phyloP scores from a whole-genome alignment of 1,140 invertebrate genomes.

The Eueides isabella region DNA sequence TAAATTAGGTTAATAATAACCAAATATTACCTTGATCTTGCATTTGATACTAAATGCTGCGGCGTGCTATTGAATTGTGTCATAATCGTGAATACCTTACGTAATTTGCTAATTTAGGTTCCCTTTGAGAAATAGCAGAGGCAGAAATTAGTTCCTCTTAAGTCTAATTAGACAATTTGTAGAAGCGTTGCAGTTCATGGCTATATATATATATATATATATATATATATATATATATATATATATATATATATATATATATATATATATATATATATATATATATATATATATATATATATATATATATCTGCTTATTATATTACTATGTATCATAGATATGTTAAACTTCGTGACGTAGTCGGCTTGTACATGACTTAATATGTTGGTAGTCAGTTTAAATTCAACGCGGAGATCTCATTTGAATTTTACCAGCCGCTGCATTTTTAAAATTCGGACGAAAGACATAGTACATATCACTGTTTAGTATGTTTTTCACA shows the following conservation, averaged over 20 bases:
- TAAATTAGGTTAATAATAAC: not conserved
- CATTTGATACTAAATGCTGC: not conserved
- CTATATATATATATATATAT: no score
- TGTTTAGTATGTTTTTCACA: no score
- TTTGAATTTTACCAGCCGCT: no score
- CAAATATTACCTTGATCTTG: conserved; percentile 1
- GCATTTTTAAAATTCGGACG: no score
- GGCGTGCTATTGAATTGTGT: conserved; percentile 1
- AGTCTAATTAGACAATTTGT: not conserved
- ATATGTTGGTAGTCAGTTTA: not conserved
- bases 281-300: not conserved
- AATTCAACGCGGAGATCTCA: no score
- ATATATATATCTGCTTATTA: not conserved
- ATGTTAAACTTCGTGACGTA: not conserved
- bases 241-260: not conserved
- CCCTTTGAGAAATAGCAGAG: not conserved
- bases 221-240: not conserved
- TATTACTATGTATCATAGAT: not conserved
- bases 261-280: not conserved
- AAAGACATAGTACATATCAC: no score
- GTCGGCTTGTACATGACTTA: not conserved
- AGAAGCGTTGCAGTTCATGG: not conserved
- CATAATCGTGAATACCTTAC: not conserved
- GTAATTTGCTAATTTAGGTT: not conserved
- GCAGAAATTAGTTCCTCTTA: not conserved